Evolutionary conservation across 2,888 invertebrate species (phyloP).

Genomic region (Alloscopus bannaensis): DNA sequence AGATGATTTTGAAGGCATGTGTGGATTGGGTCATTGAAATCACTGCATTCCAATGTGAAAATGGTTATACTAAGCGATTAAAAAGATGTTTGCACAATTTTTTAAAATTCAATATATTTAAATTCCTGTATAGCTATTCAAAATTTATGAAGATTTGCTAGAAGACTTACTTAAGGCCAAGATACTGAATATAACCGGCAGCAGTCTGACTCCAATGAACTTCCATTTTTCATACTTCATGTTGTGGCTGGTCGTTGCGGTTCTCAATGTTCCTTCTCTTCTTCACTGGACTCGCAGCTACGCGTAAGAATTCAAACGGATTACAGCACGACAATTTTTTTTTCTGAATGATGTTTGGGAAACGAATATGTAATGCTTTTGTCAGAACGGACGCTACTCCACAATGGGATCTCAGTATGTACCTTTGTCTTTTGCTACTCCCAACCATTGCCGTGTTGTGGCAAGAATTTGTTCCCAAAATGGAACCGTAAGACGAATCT

Average conservation of each 20-base stretch:
- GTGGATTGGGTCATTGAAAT: no score
- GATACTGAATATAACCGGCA: constrained; percentile 63
- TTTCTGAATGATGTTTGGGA: no score
- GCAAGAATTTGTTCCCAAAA: constrained; percentile 82
- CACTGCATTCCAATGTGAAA: no score
- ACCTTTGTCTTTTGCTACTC: constrained; percentile 64
- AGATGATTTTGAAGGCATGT: no score
- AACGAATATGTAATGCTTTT: not conserved
- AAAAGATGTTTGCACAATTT: not conserved
- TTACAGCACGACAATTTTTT: no score
- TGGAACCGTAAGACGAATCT: constrained; percentile 79
- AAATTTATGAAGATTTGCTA: constrained; percentile 85
- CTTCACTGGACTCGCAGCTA: constrained; percentile 89
- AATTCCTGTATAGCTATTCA: constrained; percentile 76
- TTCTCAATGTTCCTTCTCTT: constrained; percentile 84
- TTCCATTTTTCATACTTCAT: constrained; percentile 86
- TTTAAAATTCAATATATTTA: no score
- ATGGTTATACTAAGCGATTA: not conserved
- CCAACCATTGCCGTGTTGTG: constrained; percentile 80
- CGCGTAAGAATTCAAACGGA: constrained; percentile 78
- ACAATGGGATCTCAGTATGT: constrained; percentile 71
- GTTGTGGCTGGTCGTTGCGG: constrained; percentile 81
- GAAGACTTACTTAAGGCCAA: constrained; percentile 79
- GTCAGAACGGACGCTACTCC: constrained; percentile 24
- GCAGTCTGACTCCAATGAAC: constrained; percentile 75